Percentiles rank a stretch among this genome's conserved stretches.
Evolutionary conservation across 64 coral and sea anemone genomes (phyloP).

Genomic region (Cladopsammia gracilis): DNA sequence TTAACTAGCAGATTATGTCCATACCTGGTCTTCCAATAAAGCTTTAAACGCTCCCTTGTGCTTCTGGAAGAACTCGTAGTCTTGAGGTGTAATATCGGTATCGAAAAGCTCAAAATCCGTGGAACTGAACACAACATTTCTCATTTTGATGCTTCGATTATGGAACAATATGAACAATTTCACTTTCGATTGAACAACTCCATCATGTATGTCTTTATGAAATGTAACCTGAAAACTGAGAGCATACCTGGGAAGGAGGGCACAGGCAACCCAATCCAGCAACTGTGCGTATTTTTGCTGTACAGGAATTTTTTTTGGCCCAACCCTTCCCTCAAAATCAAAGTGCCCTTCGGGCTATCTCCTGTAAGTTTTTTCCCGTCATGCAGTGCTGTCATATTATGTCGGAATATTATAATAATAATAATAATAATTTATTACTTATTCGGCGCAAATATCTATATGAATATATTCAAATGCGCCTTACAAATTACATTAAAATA

Average conservation of each 20-base stretch:
- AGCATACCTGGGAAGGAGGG: background rate
- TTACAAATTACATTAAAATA: no score
- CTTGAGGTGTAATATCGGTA: conserved; percentile 61
- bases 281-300: no score
- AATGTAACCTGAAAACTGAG: background rate
- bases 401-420: no score
- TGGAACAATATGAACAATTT: background rate
- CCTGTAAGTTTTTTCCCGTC: no score
- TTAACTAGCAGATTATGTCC: background rate
- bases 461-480: no score
- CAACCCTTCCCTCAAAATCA: no score
- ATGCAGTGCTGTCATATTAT: no score
- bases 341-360: no score
- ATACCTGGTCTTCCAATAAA: conserved; percentile 92
- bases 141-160: conserved; percentile 26
- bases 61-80: conserved; percentile 90
- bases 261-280: background rate
- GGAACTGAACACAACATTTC: conserved; percentile 34
- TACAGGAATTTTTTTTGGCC: no score
- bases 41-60: conserved; percentile 83
- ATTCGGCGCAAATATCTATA: no score
- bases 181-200: background rate
- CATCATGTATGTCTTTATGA: background rate
- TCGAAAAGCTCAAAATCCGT: conserved; percentile 88
- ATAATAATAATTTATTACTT: no score